phyloP scores from a whole-genome alignment of 2,113 vertebrate species.

The Ceyx melanurus region DNA sequence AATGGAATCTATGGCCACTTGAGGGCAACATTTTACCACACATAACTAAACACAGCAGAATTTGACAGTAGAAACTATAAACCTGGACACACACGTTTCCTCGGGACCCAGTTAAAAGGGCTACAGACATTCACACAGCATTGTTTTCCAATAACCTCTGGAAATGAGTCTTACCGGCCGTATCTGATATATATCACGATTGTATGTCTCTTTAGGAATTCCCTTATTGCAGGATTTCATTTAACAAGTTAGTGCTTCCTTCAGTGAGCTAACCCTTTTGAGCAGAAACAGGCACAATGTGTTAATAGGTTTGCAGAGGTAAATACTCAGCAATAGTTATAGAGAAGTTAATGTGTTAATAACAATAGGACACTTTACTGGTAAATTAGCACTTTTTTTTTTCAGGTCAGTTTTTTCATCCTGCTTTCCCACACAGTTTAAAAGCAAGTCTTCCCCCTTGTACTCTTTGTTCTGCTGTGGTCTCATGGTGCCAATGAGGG shows the following conservation, averaged over 20 bases:
- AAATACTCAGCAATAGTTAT: background rate
- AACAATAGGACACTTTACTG: accelerated
- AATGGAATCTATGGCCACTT: constrained; percentile 22
- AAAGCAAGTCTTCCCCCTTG: background rate
- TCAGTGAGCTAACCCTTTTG: background rate
- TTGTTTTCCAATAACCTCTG: background rate
- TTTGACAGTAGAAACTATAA: background rate
- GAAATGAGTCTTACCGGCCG: accelerated
- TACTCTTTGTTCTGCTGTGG: background rate
- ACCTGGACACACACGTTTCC: background rate
- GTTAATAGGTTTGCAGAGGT: background rate
- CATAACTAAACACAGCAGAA: background rate
- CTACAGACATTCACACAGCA: too few relatives aligned
- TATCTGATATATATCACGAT: too few relatives aligned
- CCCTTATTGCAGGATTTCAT: background rate
- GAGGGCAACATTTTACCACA: constrained; percentile 66
- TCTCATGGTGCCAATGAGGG: accelerated
- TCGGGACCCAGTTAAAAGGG: background rate
- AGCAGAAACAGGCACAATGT: background rate
- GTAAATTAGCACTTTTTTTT: background rate
- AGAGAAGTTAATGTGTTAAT: background rate
- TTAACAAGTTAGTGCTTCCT: background rate
- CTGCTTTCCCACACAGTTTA: background rate
- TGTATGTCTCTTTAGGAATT: accelerated
- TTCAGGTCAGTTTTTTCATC: background rate